A percentile compares a stretch with the other conserved stretches of the same genome.
Evolutionary conservation across 2,888 invertebrate species (phyloP).

Genomic region (Pycnomerus fuliginosus): DNA sequence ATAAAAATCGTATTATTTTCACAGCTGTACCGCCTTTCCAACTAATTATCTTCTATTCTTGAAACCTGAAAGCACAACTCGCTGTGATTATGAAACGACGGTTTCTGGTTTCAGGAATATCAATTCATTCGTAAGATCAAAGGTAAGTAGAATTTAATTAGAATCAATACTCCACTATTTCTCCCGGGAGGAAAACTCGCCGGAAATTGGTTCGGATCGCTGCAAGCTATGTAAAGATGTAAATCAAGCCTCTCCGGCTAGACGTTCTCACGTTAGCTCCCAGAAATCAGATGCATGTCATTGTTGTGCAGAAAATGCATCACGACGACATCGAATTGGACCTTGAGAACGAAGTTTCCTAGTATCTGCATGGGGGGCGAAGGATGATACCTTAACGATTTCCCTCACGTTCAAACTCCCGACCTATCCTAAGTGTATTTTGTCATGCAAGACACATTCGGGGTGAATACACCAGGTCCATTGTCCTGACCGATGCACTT

Average conservation of each 20-base stretch:
- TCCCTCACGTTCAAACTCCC: constrained; percentile 41
- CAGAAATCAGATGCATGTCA: neutral
- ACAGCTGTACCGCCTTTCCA: constrained; percentile 18
- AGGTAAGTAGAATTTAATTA: no score
- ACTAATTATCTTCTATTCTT: constrained; percentile 17
- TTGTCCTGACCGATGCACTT: constrained; percentile 33
- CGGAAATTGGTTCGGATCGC: no score
- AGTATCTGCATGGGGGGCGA: constrained; percentile 27
- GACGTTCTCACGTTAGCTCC: no score
- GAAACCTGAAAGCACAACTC: no score
- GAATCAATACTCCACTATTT: no score
- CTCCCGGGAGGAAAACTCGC: no score
- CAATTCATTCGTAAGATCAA: no score
- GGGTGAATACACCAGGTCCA: constrained; percentile 45
- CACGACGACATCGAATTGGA: constrained; percentile 23
- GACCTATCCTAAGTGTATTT: constrained; percentile 46
- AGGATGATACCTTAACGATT: constrained; percentile 29
- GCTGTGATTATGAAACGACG: no score
- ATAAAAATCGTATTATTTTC: constrained; percentile 18
- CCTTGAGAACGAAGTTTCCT: constrained; percentile 33
- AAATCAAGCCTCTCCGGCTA: no score
- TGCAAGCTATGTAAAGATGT: no score
- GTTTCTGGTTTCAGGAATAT: no score
- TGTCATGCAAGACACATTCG: constrained; percentile 43
- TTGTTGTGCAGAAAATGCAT: constrained; percentile 11